Conservation (phyloP, 2,888 invertebrate species). For the Acanthosoma haemorrhoidale region DNA sequence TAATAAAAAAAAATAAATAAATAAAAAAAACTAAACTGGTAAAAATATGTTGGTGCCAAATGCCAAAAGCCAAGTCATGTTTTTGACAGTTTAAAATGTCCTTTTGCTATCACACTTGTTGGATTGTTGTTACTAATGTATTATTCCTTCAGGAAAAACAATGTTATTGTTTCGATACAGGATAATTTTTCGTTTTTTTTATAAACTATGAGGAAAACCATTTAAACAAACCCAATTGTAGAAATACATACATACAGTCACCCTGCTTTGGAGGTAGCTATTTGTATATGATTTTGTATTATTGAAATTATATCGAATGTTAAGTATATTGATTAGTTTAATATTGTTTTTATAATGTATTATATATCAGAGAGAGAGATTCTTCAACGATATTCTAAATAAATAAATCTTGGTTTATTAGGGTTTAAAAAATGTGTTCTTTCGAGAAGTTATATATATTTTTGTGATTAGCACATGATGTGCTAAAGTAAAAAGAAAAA, state of each 20-base stretch:
- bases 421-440: conserved; percentile 38
- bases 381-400: conserved; percentile 39
- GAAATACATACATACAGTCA: background rate
- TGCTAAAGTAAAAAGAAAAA: no score
- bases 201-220: background rate
- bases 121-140: background rate
- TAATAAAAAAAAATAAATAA: background rate
- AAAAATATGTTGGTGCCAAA: conserved; percentile 25
- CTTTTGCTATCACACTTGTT: background rate
- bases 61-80: conserved; percentile 33
- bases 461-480: conserved; percentile 26
- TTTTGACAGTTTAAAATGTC: conserved; percentile 19
- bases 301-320: conserved; percentile 23
- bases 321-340: conserved; percentile 34
- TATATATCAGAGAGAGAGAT: conserved; percentile 31
- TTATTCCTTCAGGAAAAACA: background rate
- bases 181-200: background rate
- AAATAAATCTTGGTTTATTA: conserved; percentile 36
- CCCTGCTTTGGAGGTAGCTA: background rate
- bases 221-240: background rate
- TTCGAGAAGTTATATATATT: conserved; percentile 34
- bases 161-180: background rate
- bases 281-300: background rate
- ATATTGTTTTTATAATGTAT: conserved; percentile 23
- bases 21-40: conserved; percentile 14